Conservation (phyloP, 2,888 invertebrate genomes). For the Entomobrya multifasciata region DNA sequence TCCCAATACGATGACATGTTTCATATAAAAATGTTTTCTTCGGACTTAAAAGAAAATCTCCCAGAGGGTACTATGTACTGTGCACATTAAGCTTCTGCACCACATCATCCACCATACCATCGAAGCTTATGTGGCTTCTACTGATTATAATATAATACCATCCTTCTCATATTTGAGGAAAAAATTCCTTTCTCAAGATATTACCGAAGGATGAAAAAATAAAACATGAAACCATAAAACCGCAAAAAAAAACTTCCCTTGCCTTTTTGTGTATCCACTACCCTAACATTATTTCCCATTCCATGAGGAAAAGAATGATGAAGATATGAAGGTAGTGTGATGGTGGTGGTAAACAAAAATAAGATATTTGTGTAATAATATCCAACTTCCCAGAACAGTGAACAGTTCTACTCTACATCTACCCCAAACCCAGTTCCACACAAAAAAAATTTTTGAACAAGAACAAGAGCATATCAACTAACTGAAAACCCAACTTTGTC, state of each 20-base stretch:
- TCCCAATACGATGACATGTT: conserved; percentile 61
- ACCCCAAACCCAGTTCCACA: too few species aligned
- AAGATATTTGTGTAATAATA: not conserved
- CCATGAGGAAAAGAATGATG: too few species aligned
- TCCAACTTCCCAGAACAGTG: too few species aligned
- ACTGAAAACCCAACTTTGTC: too few species aligned
- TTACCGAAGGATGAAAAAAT: not conserved
- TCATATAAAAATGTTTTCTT: conserved; percentile 42
- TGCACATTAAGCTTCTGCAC: conserved; percentile 17
- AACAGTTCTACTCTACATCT: not conserved
- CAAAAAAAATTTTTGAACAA: too few species aligned
- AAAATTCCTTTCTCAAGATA: not conserved
- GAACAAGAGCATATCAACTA: too few species aligned
- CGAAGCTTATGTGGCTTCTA: not conserved
- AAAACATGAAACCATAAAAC: not conserved
- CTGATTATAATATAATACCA: conserved; percentile 35
- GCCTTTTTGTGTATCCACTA: too few species aligned
- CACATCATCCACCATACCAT: not conserved
- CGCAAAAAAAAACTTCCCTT: not conserved
- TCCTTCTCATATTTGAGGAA: too few species aligned
- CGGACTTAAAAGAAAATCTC: conserved; percentile 35
- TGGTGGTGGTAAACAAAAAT: not conserved
- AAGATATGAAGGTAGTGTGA: not conserved
- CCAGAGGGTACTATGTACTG: conserved; percentile 13
- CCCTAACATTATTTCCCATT: too few species aligned